Conservation (phyloP, 1,140 invertebrate species). For the Caligus rogercresseyi region DNA sequence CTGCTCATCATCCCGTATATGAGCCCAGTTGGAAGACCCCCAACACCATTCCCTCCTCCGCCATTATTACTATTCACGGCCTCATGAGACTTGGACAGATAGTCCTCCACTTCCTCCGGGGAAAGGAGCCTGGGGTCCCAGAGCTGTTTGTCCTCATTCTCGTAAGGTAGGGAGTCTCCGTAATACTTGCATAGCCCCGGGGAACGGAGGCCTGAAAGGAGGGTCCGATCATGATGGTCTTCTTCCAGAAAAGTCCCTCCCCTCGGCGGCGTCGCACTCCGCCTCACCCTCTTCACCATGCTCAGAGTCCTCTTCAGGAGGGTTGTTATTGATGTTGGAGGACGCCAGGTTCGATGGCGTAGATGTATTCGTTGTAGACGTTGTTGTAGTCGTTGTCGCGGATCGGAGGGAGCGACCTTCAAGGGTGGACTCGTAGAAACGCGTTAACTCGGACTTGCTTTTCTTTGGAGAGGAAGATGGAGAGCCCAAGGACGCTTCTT, state of each 20-base stretch:
- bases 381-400: constrained; percentile 28
- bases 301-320: too few relatives aligned
- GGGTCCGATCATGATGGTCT: constrained; percentile 84
- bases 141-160: constrained; percentile 84
- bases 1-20: constrained; percentile 75
- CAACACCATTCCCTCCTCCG: constrained; percentile 38
- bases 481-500: constrained; percentile 1
- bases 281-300: constrained; percentile 41
- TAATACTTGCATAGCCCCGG: constrained; percentile 63
- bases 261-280: constrained; percentile 22
- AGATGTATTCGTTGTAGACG: too few relatives aligned
- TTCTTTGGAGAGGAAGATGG: constrained; percentile 8
- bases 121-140: constrained; percentile 68
- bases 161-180: constrained; percentile 70
- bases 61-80: constrained; percentile 28
- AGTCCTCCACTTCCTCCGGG: constrained; percentile 57
- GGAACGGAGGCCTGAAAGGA: constrained; percentile 76
- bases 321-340: too few relatives aligned
- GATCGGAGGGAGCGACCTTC: constrained; percentile 17
- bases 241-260: constrained; percentile 25
- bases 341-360: too few relatives aligned
- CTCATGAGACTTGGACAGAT: constrained; percentile 49
- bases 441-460: constrained; percentile 18
- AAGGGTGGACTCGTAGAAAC: constrained; percentile 17
- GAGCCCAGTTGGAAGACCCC: constrained; percentile 48